Conservation (phyloP, 2,113 vertebrate genomes). For the Haemorhous mexicanus region DNA sequence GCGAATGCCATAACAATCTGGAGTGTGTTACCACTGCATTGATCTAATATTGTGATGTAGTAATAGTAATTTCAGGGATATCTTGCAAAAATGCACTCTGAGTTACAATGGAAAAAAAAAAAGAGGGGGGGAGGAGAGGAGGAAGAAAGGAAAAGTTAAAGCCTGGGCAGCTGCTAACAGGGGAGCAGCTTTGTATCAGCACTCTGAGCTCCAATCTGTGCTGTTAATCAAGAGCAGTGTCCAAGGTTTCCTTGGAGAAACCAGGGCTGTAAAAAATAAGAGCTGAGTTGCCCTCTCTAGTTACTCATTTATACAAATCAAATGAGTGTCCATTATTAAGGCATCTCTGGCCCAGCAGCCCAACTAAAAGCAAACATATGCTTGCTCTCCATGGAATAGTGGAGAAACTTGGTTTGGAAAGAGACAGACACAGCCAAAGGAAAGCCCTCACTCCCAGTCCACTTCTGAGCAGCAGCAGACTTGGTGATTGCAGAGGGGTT, state of each 20-base stretch:
- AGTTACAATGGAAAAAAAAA: conserved; percentile 39
- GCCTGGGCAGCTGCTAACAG: not conserved
- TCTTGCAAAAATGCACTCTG: conserved; percentile 48
- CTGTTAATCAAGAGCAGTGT: not conserved
- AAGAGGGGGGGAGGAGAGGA: not conserved
- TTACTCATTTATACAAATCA: not conserved
- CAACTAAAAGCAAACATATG: not conserved
- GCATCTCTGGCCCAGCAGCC: not conserved
- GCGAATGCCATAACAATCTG: conserved; percentile 59
- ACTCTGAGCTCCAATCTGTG: not conserved
- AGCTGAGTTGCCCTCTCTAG: not conserved
- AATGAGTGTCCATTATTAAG: not conserved
- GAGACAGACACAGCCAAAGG: not conserved
- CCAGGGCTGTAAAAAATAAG: not conserved
- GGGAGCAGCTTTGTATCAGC: not conserved
- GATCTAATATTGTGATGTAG: conserved; percentile 53
- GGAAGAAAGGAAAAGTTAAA: conserved; percentile 38
- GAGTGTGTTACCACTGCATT: conserved; percentile 58
- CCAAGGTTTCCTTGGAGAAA: not conserved
- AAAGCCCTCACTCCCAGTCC: not conserved
- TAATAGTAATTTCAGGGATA: conserved; percentile 63
- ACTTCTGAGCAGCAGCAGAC: not conserved
- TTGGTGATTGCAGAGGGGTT: not conserved
- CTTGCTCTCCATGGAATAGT: not conserved
- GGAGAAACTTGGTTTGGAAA: not conserved